These are phyloP conservation scores for Gopherus evgoodei DNA, from an alignment of 2,113 vertebrate species.

Conservation along the genomic window DNA sequence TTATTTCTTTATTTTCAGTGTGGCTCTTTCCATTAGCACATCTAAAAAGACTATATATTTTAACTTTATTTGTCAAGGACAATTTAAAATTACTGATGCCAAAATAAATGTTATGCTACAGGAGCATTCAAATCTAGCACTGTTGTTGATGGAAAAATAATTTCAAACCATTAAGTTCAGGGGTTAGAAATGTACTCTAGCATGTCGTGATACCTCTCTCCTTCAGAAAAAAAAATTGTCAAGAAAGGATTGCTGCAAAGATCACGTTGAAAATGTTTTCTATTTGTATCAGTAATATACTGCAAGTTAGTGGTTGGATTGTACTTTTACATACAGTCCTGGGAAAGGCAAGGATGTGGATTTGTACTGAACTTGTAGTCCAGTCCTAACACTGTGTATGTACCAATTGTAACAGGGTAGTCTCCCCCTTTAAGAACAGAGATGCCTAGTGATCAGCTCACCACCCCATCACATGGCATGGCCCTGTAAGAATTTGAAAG, in stretches of 20 bases:
- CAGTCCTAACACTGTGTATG: not conserved
- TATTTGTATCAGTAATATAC: not conserved
- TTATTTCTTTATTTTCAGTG: conserved; percentile 28
- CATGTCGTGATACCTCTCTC: not conserved
- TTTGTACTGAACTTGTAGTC: not conserved
- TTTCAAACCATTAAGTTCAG: not conserved
- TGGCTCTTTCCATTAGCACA: not conserved
- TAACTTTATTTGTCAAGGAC: conserved; percentile 1
- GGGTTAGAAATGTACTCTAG: not conserved
- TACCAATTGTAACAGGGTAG: no score
- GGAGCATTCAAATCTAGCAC: not conserved
- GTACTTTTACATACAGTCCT: not conserved
- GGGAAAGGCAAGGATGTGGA: not conserved
- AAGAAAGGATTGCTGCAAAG: not conserved
- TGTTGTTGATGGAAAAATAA: not conserved
- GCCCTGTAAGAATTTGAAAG: no score
- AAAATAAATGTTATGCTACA: not conserved
- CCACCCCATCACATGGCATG: no score
- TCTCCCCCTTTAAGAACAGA: no score
- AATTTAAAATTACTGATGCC: not conserved
- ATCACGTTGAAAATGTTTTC: not conserved
- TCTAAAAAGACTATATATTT: not conserved
- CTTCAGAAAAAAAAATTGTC: not conserved
- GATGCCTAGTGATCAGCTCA: no score
- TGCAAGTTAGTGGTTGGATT: not conserved